phyloP scores from a whole-genome alignment of 2,888 invertebrate genomes.

The Philhelius pedissequus region DNA sequence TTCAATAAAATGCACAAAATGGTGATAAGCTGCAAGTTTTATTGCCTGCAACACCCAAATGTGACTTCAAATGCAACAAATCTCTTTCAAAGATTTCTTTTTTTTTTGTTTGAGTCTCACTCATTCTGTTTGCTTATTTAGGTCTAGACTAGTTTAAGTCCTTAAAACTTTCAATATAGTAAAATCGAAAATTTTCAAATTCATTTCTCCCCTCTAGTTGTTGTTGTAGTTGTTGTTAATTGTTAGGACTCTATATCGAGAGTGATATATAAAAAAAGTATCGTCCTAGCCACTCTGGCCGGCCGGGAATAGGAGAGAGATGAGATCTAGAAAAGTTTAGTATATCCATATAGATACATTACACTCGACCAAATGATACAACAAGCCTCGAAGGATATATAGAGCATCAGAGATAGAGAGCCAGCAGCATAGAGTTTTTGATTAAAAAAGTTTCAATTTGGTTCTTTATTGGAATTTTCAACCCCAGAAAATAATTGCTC shows the following conservation, averaged over 20 bases:
- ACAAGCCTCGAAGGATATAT: neutral
- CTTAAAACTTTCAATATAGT: constrained; percentile 38
- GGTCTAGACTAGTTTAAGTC: constrained; percentile 57
- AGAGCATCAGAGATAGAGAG: neutral
- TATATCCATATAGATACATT: neutral
- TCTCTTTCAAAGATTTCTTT: neutral
- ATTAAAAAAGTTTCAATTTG: constrained; percentile 68
- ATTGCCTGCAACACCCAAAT: neutral
- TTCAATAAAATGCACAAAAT: neutral
- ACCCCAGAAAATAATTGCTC: constrained; percentile 49
- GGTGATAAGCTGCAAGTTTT: constrained; percentile 5
- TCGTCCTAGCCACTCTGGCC: constrained; percentile 10
- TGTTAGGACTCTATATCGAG: neutral
- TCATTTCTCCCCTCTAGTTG: constrained; percentile 13
- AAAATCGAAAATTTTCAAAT: constrained; percentile 61
- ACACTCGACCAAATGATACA: constrained; percentile 6
- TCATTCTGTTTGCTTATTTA: neutral
- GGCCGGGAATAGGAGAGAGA: constrained; percentile 19
- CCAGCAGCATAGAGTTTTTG: constrained; percentile 52
- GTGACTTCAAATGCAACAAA: neutral
- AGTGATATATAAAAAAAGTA: constrained; percentile 24
- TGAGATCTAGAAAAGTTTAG: constrained; percentile 31
- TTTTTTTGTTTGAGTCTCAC: neutral
- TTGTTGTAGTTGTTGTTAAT: neutral
- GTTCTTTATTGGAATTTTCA: constrained; percentile 64